These are phyloP conservation scores for Oscheius sp. DNA, from an alignment of 2,888 invertebrate species.

Conservation along the genomic window DNA sequence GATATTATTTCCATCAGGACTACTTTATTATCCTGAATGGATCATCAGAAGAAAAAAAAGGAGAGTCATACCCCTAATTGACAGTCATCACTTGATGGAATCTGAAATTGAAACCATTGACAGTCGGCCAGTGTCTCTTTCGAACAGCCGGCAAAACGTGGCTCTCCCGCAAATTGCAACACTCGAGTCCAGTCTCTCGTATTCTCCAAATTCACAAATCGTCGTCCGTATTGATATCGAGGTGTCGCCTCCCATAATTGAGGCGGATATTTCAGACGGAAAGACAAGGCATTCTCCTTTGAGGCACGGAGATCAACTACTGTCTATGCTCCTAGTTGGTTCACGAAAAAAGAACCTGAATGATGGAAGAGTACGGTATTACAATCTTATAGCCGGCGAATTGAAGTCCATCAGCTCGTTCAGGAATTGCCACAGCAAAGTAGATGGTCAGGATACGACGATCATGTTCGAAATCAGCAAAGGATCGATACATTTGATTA, in stretches of 20 bases:
- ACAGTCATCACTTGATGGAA: conserved; percentile 1
- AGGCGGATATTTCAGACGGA: conserved; percentile 49
- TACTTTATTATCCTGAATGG: background rate
- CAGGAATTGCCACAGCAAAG: conserved; percentile 43
- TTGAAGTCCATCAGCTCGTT: conserved; percentile 37
- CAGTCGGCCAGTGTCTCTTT: conserved; percentile 43
- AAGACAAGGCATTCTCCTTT: conserved; percentile 35
- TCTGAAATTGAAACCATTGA: conserved; percentile 35
- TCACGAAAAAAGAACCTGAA: background rate
- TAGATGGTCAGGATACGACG: conserved; percentile 39
- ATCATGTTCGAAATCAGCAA: conserved; percentile 53
- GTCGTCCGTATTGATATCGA: conserved; percentile 31
- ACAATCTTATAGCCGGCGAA: conserved; percentile 47
- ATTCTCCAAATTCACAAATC: conserved; percentile 38
- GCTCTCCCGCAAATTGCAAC: conserved; percentile 41
- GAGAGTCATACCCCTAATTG: background rate
- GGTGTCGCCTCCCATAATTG: conserved; percentile 55
- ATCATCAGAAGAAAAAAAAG: background rate
- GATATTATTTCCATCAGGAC: conserved; percentile 18
- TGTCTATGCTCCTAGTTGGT: conserved; percentile 8
- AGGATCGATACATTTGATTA: conserved; percentile 41
- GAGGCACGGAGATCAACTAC: conserved; percentile 38
- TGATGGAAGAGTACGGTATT: conserved; percentile 37
- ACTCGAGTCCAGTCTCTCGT: conserved; percentile 34
- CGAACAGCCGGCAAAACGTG: conserved; percentile 41